These are phyloP conservation scores for Oreonectes daqikongensis DNA, from an alignment of 2,797 vertebrate species.

Conservation along the genomic window DNA sequence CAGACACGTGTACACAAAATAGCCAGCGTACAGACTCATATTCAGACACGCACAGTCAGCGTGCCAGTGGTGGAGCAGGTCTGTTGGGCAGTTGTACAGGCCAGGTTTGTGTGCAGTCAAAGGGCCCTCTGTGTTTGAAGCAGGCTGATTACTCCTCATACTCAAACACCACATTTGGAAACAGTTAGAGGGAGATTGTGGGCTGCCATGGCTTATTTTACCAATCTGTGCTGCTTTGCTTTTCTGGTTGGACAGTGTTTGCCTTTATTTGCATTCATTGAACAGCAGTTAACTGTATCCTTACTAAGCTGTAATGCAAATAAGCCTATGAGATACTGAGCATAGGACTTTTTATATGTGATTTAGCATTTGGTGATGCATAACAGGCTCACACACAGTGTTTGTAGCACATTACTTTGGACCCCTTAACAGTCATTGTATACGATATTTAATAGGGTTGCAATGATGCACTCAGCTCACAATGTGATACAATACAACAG, in stretches of 20 bases:
- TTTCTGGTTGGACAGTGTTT: neutral
- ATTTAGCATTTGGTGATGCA: neutral
- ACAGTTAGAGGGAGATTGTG: constrained; percentile 66
- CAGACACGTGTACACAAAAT: constrained; percentile 20
- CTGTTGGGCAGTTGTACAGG: constrained; percentile 43
- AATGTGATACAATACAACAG: no score
- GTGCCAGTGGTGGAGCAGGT: constrained; percentile 59
- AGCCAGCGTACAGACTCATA: neutral
- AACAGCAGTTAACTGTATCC: neutral
- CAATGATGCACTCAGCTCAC: no score
- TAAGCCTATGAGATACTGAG: neutral
- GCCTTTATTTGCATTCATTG: neutral
- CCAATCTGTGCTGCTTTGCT: constrained; percentile 24
- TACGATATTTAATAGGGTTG: no score
- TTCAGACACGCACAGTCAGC: constrained; percentile 12
- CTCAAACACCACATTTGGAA: constrained; percentile 65
- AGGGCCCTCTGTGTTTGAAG: constrained; percentile 65
- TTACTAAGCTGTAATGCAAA: neutral
- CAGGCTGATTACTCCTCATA: constrained; percentile 58
- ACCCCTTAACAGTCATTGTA: neutral
- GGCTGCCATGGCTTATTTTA: constrained; percentile 18
- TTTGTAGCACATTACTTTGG: neutral
- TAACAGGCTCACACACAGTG: neutral
- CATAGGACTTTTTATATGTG: neutral
- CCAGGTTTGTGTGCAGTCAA: constrained; percentile 53